These are phyloP conservation scores for Cinclus cinclus DNA, from an alignment of 2,113 vertebrate species.

Conservation along the genomic window DNA sequence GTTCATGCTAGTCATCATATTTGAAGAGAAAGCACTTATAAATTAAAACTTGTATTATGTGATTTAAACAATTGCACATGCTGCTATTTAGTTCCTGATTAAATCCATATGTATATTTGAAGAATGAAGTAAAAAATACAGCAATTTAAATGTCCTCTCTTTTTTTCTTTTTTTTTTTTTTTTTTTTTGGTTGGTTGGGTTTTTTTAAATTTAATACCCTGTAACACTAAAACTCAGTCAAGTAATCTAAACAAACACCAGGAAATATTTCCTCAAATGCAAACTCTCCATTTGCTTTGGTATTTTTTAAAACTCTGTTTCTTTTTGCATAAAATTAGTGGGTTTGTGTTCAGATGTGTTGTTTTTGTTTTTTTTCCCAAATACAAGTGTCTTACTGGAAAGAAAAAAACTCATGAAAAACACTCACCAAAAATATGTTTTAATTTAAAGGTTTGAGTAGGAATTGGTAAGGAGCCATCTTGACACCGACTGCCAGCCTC, in stretches of 20 bases:
- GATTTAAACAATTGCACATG: neutral
- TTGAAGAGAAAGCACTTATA: neutral
- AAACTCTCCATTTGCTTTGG: neutral
- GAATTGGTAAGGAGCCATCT: neutral
- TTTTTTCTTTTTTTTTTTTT: no score
- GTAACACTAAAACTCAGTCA: neutral
- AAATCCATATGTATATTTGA: neutral
- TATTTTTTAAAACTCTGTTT: neutral
- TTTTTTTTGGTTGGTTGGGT: neutral
- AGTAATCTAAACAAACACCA: neutral
- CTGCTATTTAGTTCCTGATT: neutral
- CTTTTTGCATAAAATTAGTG: neutral
- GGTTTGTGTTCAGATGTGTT: fast-evolving
- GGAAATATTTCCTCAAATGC: neutral
- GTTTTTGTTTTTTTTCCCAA: neutral
- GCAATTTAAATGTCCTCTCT: neutral
- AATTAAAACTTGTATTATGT: neutral
- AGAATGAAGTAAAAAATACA: neutral
- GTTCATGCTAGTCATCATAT: neutral
- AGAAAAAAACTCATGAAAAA: neutral
- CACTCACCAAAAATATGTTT: neutral
- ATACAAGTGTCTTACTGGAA: neutral
- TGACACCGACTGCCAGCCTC: neutral
- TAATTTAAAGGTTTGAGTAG: neutral
- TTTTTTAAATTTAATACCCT: neutral